Conservation (phyloP, 2,888 invertebrate genomes). For the Pachymerium ferrugineum region DNA sequence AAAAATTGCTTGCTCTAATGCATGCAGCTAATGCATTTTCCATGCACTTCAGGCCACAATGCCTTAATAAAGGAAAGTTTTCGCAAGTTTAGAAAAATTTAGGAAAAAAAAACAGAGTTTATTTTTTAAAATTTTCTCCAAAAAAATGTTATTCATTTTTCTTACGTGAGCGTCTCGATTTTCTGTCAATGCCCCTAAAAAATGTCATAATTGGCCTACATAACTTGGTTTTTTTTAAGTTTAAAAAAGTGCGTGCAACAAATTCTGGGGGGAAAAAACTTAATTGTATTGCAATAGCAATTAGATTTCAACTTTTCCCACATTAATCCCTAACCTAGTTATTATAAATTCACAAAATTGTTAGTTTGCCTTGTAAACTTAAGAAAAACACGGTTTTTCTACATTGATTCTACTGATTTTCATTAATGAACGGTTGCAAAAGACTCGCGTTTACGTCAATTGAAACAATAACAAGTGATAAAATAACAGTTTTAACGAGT, state of each 20-base stretch:
- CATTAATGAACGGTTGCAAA: no score
- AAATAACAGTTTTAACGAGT: not conserved
- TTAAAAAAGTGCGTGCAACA: no score
- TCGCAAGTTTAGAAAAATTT: not conserved
- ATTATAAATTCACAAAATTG: no score
- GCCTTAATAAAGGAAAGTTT: conserved; percentile 27
- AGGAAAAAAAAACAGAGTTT: no score
- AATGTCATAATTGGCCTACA: not conserved
- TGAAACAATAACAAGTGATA: conserved; percentile 11
- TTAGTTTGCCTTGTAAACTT: no score
- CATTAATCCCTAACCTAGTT: no score
- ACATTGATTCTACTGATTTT: no score
- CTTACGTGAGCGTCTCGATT: not conserved
- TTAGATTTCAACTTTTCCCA: no score
- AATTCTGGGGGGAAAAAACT: no score
- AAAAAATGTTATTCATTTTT: not conserved
- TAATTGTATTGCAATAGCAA: no score
- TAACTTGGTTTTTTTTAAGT: no score
- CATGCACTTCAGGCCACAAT: conserved; percentile 25
- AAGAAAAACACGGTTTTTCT: no score
- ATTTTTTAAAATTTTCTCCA: not conserved
- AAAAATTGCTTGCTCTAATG: conserved; percentile 22
- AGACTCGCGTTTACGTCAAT: conserved; percentile 1
- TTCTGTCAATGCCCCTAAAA: not conserved
- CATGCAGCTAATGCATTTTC: conserved; percentile 27